Conservation (phyloP, 2,888 invertebrate genomes). For the Omphaloscelis lunosa region DNA sequence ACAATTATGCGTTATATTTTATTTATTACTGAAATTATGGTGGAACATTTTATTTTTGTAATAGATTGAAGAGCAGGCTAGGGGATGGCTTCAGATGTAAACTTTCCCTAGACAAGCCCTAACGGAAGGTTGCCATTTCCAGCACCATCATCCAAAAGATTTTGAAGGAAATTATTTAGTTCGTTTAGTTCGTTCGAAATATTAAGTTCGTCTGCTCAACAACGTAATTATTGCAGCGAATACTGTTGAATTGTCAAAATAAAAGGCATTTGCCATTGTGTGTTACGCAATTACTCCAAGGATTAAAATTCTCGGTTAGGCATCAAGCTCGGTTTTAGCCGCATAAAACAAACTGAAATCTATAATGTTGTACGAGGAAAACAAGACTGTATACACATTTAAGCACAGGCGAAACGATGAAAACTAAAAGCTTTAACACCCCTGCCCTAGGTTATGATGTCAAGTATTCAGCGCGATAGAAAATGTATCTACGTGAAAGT, state of each 20-base stretch:
- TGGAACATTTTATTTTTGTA: background rate
- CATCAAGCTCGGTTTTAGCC: background rate
- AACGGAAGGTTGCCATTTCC: no score
- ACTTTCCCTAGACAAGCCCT: background rate
- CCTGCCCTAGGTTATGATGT: constrained; percentile 60
- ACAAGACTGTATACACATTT: background rate
- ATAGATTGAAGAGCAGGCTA: no score
- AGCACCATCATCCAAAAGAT: no score
- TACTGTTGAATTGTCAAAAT: no score
- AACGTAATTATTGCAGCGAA: no score
- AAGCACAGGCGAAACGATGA: background rate
- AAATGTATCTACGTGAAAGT: constrained; percentile 58
- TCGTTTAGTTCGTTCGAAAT: no score
- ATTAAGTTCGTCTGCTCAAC: no score
- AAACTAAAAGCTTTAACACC: constrained; percentile 25
- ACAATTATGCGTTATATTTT: background rate
- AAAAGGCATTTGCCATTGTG: no score
- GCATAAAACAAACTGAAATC: background rate
- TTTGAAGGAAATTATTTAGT: no score
- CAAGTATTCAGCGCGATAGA: constrained; percentile 60
- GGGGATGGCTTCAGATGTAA: background rate
- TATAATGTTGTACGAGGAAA: background rate
- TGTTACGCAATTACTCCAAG: no score
- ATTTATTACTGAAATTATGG: background rate
- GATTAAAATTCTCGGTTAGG: background rate